Conservation (phyloP, 2,797 vertebrate genomes). For the Girardinus metallicus region DNA sequence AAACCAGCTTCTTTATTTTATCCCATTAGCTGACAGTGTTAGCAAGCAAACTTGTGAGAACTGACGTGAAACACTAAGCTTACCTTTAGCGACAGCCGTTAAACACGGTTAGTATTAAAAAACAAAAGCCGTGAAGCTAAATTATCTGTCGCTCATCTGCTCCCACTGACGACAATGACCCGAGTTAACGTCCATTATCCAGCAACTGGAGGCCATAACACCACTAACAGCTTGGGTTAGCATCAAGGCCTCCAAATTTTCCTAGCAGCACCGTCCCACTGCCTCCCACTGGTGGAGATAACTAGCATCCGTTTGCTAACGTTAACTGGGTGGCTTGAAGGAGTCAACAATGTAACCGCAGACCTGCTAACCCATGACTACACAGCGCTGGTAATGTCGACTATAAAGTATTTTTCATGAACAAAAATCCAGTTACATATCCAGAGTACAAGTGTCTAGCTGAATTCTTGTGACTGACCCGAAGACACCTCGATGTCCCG, state of each 20-base stretch:
- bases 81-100: constrained; percentile 31
- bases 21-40: constrained; percentile 34
- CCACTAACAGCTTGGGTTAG: constrained; percentile 64
- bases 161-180: constrained; percentile 9
- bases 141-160: background rate
- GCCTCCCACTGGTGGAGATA: constrained; percentile 44
- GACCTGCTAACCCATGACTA: constrained; percentile 31
- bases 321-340: constrained; percentile 16
- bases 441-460: constrained; percentile 7
- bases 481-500: constrained; percentile 77
- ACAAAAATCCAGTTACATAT: constrained; percentile 11
- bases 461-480: constrained; percentile 67
- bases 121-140: background rate
- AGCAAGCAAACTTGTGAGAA: constrained; percentile 53
- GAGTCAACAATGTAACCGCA: constrained; percentile 25
- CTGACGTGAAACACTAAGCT: constrained; percentile 41
- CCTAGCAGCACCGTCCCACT: constrained; percentile 61
- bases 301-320: constrained; percentile 46
- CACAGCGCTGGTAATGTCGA: background rate
- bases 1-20: background rate
- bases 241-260: constrained; percentile 76
- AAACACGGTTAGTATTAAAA: background rate
- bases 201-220: constrained; percentile 53
- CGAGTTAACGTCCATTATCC: constrained; percentile 65
- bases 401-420: background rate